Evolutionary conservation across 2,797 vertebrate species (phyloP).

Genomic region (Menidia menidia): DNA sequence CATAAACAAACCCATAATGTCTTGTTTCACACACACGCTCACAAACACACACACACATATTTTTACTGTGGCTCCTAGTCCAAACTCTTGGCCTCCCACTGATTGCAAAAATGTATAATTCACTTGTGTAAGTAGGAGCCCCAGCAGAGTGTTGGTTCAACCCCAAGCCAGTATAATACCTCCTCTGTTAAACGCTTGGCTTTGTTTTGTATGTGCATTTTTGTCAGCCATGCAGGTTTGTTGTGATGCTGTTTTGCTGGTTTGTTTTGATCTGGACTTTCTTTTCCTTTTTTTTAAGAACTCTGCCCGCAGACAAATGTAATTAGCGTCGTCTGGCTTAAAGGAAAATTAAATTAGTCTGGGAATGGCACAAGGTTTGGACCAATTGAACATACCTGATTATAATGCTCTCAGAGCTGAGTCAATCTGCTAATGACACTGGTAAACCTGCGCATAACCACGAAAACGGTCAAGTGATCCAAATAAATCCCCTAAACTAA

Average conservation of each 20-base stretch:
- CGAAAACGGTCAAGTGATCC: constrained; percentile 17
- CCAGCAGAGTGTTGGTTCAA: constrained; percentile 63
- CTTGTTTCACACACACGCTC: constrained; percentile 14
- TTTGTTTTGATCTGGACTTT: constrained; percentile 48
- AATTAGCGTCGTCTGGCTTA: constrained; percentile 44
- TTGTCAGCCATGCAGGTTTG: constrained; percentile 51
- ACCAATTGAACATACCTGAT: constrained; percentile 34
- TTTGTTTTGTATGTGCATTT: constrained; percentile 58
- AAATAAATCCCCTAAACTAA: constrained; percentile 26
- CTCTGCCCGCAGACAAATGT: constrained; percentile 42
- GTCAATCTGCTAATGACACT: constrained; percentile 35
- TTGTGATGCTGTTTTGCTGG: constrained; percentile 57
- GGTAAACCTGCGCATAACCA: constrained; percentile 9
- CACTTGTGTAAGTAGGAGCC: constrained; percentile 59
- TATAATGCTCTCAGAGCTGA: constrained; percentile 27
- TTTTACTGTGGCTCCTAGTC: constrained; percentile 62
- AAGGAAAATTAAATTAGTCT: constrained; percentile 63
- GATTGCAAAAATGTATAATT: constrained; percentile 67
- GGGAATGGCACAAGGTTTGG: constrained; percentile 49
- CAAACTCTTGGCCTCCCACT: constrained; percentile 62
- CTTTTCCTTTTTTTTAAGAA: constrained; percentile 30
- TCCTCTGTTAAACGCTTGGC: constrained; percentile 55
- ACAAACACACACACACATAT: background rate
- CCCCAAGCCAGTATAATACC: constrained; percentile 68
- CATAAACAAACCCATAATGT: constrained; percentile 63